Evolutionary conservation across 1,140 invertebrate species (phyloP).

Genomic region (Lucilia cuprina): DNA sequence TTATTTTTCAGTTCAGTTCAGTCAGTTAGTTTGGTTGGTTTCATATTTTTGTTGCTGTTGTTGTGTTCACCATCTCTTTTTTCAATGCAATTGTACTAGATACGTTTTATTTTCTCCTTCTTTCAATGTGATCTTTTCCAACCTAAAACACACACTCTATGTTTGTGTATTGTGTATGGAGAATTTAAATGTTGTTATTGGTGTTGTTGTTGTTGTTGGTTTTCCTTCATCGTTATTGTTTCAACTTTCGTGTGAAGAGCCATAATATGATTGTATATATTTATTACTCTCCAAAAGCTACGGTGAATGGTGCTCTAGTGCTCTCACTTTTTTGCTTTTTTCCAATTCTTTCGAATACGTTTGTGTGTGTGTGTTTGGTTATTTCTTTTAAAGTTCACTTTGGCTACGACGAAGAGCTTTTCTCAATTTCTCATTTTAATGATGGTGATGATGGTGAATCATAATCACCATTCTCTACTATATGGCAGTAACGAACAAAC

Average conservation of each 20-base stretch:
- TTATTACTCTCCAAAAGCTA: background rate
- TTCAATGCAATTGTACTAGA: constrained; percentile 34
- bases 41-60: constrained; percentile 12
- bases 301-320: background rate
- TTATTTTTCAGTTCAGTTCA: constrained; percentile 3
- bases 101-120: constrained; percentile 28
- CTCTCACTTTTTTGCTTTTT: background rate
- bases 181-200: constrained; percentile 2
- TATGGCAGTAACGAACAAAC: background rate
- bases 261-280: background rate
- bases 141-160: background rate
- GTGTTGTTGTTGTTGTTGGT: background rate
- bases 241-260: constrained; percentile 27
- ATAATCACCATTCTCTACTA: background rate
- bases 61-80: constrained; percentile 1
- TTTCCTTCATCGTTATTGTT: background rate
- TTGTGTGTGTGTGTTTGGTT: background rate
- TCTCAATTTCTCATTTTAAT: background rate
- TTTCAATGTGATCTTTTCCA: constrained; percentile 9
- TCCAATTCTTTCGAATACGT: background rate
- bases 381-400: constrained; percentile 1
- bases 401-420: background rate
- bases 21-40: background rate
- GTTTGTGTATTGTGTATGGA: background rate
- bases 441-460: constrained; percentile 1